Evolutionary conservation across 2,113 vertebrate genomes (phyloP).

Genomic region (Tupaia tana): DNA sequence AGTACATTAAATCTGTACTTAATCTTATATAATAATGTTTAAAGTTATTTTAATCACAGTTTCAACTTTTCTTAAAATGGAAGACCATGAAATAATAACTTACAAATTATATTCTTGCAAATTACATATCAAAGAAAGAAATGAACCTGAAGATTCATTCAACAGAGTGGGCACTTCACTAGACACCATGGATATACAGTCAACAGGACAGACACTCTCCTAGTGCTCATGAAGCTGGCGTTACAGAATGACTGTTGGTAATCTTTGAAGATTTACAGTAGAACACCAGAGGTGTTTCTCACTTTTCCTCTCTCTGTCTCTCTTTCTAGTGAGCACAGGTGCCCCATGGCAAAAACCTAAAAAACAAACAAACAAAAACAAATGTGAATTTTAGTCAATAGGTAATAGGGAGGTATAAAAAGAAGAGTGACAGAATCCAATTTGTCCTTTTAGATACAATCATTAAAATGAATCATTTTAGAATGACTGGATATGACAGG

Average conservation of each 20-base stretch:
- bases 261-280: conserved; percentile 4
- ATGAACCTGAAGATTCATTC: neutral
- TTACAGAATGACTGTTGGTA: neutral
- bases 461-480: conserved; percentile 10
- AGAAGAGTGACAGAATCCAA: neutral
- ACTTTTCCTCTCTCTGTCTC: too few species aligned
- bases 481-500: neutral
- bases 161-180: neutral
- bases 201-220: neutral
- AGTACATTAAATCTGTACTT: conserved; percentile 2
- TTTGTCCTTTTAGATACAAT: neutral
- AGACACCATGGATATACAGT: neutral
- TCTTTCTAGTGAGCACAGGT: too few species aligned
- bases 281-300: neutral
- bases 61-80: conserved; percentile 35
- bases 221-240: neutral
- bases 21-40: neutral
- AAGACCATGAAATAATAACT: conserved; percentile 19
- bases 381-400: neutral
- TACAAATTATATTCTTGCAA: neutral
- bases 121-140: neutral
- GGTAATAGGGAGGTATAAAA: neutral
- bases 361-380: too few species aligned
- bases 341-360: too few species aligned
- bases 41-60: conserved; percentile 18